Base-by-base conservation (phyloP, 2,797 vertebrate genomes). In the Halcyon badia region DNA sequence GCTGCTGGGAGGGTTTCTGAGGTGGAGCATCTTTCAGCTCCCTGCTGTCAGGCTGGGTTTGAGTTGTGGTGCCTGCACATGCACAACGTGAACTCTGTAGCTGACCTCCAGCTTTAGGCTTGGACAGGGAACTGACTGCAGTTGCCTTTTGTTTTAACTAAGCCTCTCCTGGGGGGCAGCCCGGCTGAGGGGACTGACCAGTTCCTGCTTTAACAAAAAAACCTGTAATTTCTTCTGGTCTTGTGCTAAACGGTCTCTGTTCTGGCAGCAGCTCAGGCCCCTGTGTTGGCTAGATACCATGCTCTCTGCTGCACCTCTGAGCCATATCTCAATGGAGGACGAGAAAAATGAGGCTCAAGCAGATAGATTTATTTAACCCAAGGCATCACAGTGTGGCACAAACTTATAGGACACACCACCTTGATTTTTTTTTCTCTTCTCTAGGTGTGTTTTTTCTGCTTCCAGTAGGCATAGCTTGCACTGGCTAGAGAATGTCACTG, bases 211-310 rank as follows among this genome's bases (percentile, higher is more conserved):
- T 62, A 83, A 64, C 8, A 89, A 41, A 48, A 83, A n/a, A 84
- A 56, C 16, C 1, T 1, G 1, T 46, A 5, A n/a, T 93, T 93
- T 84, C 25, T 90, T 84, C 65, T 90, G 35, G 5, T 68, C 42
- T 16, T 3, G 3, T 42, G 41, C 69, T 87, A 21, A 83, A 44
- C 1, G 4, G 10, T 77, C 17, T 83, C n/a, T 56, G 14, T 87
- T 84, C 66, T 84, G 65, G 30, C 19, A 65, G 5, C 16, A 69
- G 10, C 62, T 73, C 22, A 2, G 68, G 26, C 19, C 8, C 9
- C 41, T 28, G 10, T 61, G n/a, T 71, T 13, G 1, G 49, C 7
- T 14, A 37, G n/a, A 22, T 77, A 52, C 1, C 0, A 0, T 42
- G 33, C 39, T 69, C 42, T 79, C 64, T 61, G 21, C 37, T 78